A percentile compares a stretch with the other conserved stretches of the same genome.
Evolutionary conservation across 2,113 vertebrate species (phyloP).

Genomic region (Oryzias javanicus): DNA sequence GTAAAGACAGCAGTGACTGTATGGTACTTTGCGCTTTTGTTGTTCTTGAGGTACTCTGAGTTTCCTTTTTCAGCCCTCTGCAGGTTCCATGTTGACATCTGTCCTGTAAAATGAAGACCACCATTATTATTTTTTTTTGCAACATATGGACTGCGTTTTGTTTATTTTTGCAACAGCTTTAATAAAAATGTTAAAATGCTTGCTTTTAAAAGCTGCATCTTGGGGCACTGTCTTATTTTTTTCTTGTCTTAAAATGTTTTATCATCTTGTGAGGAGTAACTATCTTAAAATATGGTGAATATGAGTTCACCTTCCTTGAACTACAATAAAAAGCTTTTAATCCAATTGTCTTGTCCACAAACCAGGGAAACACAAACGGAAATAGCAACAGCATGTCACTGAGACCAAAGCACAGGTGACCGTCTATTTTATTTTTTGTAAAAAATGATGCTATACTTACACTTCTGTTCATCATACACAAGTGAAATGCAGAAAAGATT

Average conservation of each 20-base stretch:
- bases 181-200: background rate
- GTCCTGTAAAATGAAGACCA: conserved; percentile 39
- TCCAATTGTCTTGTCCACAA: conserved; percentile 55
- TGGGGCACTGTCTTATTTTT: background rate
- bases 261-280: conserved; percentile 6
- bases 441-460: conserved; percentile 62
- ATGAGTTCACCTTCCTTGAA: conserved; percentile 50
- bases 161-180: background rate
- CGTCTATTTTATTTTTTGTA: background rate
- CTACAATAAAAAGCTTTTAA: conserved; percentile 41
- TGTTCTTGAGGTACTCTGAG: conserved; percentile 33
- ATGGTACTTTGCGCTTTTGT: conserved; percentile 3
- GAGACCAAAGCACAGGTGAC: background rate
- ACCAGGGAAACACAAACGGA: conserved; percentile 33
- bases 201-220: background rate
- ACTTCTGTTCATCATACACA: conserved; percentile 63
- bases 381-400: conserved; percentile 18
- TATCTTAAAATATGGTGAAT: background rate
- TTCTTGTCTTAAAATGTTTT: background rate
- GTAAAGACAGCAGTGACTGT: background rate
- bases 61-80: conserved; percentile 35
- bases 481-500: conserved; percentile 8
- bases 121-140: conserved; percentile 5
- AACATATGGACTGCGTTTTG: background rate
- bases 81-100: conserved; percentile 55